phyloP scores from a whole-genome alignment of 2,797 vertebrate genomes.

The Macropus fuliginosus region DNA sequence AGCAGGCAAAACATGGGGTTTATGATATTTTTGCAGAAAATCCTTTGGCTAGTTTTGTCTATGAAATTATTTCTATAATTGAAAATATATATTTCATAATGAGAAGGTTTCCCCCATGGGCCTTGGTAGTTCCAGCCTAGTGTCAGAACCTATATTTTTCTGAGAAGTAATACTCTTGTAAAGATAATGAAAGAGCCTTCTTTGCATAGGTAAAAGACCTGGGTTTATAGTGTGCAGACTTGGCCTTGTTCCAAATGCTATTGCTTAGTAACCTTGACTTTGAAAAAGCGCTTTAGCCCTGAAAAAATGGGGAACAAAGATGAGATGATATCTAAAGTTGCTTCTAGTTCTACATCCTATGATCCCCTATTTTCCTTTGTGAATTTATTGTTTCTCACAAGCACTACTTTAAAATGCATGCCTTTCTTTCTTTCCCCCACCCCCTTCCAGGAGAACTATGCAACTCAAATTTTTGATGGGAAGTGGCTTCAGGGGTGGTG shows the following conservation, averaged over 20 bases:
- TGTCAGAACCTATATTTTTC: constrained; percentile 54
- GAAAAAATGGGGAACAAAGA: too few relatives aligned
- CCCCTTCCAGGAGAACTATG: background rate
- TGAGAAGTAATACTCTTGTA: constrained; percentile 59
- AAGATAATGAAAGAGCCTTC: constrained; percentile 47
- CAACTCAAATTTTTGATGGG: background rate
- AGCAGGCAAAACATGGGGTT: constrained; percentile 3
- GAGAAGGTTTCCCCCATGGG: constrained; percentile 47
- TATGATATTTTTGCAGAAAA: constrained; percentile 46
- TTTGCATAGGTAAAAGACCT: constrained; percentile 36
- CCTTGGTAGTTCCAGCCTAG: constrained; percentile 61
- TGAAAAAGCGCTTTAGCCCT: too few relatives aligned
- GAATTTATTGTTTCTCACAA: constrained; percentile 54
- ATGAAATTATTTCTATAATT: constrained; percentile 68
- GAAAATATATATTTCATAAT: constrained; percentile 69
- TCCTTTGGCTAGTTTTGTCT: constrained; percentile 60
- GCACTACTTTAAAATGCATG: constrained; percentile 26
- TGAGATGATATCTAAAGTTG: too few relatives aligned
- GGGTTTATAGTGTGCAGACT: too few relatives aligned
- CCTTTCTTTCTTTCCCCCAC: constrained; percentile 45
- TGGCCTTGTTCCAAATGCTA: too few relatives aligned
- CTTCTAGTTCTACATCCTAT: too few relatives aligned
- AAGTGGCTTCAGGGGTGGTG: background rate
- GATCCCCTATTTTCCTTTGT: background rate
- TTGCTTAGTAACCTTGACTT: too few relatives aligned